These are phyloP conservation scores for Drosophila nr. medialis DNA, from an alignment of 2,888 invertebrate genomes.

Conservation along the genomic window DNA sequence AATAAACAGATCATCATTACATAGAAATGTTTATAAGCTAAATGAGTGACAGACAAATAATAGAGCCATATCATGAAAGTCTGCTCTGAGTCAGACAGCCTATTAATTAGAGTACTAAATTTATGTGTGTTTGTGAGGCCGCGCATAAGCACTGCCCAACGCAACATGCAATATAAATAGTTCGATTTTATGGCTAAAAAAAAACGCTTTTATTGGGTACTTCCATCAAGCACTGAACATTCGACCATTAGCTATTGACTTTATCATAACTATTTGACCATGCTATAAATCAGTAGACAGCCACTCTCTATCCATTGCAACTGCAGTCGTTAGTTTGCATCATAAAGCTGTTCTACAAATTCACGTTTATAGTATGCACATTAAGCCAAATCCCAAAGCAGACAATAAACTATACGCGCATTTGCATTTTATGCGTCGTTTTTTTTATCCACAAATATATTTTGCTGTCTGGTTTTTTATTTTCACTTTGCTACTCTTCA, in stretches of 20 bases:
- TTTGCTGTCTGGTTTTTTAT: slow-evolving; percentile 9
- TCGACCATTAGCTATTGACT: slow-evolving; percentile 7
- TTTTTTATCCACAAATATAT: slow-evolving; percentile 4
- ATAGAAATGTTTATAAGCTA: neutral
- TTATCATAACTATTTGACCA: neutral
- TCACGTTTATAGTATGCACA: slow-evolving; percentile 5
- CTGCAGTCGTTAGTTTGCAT: slow-evolving; percentile 21
- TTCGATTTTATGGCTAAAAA: neutral
- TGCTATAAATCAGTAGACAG: slow-evolving; percentile 34
- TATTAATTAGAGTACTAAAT: neutral
- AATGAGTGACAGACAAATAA: slow-evolving; percentile 3
- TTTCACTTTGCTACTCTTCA: slow-evolving; percentile 42
- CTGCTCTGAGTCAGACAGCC: neutral
- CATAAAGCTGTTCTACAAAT: slow-evolving; percentile 23
- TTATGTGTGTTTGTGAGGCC: neutral
- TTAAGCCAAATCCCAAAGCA: slow-evolving; percentile 18
- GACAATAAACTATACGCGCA: slow-evolving; percentile 31
- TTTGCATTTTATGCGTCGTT: slow-evolving; percentile 48
- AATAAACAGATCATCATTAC: neutral
- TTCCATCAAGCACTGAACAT: neutral
- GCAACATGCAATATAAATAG: neutral
- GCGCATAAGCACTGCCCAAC: neutral
- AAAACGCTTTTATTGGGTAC: neutral
- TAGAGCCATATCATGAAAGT: neutral
- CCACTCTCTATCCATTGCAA: slow-evolving; percentile 5